Percentiles rank a stretch among this genome's conserved stretches.
These are phyloP conservation scores for Protobothrops mucrosquamatus DNA, from an alignment of 2,113 vertebrate species.

Conservation along the genomic window DNA sequence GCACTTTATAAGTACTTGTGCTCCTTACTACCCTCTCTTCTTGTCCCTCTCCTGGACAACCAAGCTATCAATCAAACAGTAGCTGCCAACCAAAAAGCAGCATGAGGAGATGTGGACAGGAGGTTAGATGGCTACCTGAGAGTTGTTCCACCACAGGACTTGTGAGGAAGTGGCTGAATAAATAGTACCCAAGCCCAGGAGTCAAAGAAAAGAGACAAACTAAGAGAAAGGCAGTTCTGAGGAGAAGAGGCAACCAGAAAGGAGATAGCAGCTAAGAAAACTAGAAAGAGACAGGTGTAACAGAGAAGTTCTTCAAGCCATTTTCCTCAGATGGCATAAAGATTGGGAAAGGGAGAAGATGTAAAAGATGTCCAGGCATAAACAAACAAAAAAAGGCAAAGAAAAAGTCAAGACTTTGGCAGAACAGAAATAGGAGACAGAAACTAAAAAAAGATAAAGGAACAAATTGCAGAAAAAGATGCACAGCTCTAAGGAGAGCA, in stretches of 20 bases:
- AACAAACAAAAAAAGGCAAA: not conserved
- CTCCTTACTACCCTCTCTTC: too few species aligned
- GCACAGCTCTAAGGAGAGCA: not conserved
- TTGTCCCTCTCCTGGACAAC: too few species aligned
- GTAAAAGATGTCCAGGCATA: not conserved
- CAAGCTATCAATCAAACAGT: too few species aligned
- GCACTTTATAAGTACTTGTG: too few species aligned
- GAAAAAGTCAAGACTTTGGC: not conserved
- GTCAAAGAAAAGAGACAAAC: too few species aligned
- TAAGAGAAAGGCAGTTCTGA: too few species aligned
- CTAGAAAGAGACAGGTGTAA: not conserved
- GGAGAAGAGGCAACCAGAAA: not conserved
- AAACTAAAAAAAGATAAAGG: not conserved
- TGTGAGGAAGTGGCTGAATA: too few species aligned
- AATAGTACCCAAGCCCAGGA: too few species aligned
- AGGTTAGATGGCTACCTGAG: too few species aligned
- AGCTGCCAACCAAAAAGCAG: too few species aligned
- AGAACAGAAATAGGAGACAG: not conserved
- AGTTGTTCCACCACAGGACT: too few species aligned
- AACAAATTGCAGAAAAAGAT: not conserved
- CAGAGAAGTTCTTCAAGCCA: not conserved
- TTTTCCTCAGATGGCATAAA: not conserved
- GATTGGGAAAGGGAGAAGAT: not conserved
- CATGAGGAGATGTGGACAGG: too few species aligned
- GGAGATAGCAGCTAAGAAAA: not conserved